Conservation (phyloP, 2,888 invertebrate species). For the Orthosia cruda region DNA sequence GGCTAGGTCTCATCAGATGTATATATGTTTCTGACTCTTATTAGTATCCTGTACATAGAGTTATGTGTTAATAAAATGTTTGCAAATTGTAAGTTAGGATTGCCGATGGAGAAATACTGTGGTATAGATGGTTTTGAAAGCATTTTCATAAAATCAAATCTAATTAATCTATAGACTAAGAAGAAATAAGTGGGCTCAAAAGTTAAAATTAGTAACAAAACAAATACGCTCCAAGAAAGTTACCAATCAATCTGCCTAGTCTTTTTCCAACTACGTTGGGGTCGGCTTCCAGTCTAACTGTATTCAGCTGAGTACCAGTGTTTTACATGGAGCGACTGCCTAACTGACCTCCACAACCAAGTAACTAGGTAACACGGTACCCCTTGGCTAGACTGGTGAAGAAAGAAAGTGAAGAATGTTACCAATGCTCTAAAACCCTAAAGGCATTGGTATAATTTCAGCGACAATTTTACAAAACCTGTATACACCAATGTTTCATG, state of each 20-base stretch:
- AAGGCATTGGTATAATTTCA: not conserved
- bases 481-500: not conserved
- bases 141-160: too few species aligned
- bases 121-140: not conserved
- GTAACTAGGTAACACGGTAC: too few species aligned
- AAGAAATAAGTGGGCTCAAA: not conserved
- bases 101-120: not conserved
- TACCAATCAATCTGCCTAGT: too few species aligned
- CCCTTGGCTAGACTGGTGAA: too few species aligned
- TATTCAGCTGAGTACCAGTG: too few species aligned
- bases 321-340: too few species aligned
- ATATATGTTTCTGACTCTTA: not conserved
- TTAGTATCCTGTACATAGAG: not conserved
- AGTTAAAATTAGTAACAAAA: too few species aligned
- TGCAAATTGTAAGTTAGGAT: not conserved
- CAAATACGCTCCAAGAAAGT: too few species aligned
- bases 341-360: too few species aligned
- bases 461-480: not conserved
- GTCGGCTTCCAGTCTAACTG: too few species aligned
- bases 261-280: too few species aligned
- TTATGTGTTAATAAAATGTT: slow-evolving; percentile 6
- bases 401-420: too few species aligned
- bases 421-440: not conserved
- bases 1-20: slow-evolving; percentile 5
- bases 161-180: not conserved